A percentile compares a stretch with the other conserved stretches of the same genome.
Evolutionary conservation across 2,113 vertebrate genomes (phyloP).

Genomic region (Catharus fuscescens): DNA sequence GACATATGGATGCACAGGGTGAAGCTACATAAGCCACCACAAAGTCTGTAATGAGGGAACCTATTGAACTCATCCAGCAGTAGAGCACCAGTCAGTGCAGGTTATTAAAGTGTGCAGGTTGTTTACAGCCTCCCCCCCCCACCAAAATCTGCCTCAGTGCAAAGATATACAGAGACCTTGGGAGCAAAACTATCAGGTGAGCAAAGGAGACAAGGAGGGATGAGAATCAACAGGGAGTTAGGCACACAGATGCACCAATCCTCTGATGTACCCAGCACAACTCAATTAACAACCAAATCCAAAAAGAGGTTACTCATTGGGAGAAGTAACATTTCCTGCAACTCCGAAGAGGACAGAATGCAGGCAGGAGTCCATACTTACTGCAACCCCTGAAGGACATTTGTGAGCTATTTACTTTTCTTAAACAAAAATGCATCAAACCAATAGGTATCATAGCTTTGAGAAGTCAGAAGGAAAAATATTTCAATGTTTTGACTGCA

Average conservation of each 20-base stretch:
- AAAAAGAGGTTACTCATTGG: background rate
- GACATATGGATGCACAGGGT: slow-evolving; percentile 45
- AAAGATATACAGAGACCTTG: background rate
- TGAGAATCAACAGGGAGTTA: background rate
- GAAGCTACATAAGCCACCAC: slow-evolving; percentile 7
- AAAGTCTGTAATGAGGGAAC: slow-evolving; percentile 28
- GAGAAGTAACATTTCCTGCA: background rate
- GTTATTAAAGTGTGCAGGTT: background rate
- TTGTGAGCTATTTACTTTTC: background rate
- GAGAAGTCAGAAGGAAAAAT: background rate
- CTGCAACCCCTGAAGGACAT: background rate
- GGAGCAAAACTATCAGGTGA: background rate
- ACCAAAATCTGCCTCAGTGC: background rate
- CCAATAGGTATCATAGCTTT: background rate
- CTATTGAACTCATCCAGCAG: background rate
- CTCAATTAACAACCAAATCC: background rate
- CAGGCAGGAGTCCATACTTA: background rate
- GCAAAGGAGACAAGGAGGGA: background rate
- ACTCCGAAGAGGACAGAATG: background rate
- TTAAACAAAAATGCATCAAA: background rate
- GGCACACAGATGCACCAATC: background rate
- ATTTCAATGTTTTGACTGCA: background rate
- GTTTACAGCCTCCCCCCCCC: background rate
- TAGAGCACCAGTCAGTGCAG: background rate
- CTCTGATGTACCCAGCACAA: background rate